These are phyloP conservation scores for Rynchops niger DNA, from an alignment of 2,113 vertebrate species.

Conservation along the genomic window DNA sequence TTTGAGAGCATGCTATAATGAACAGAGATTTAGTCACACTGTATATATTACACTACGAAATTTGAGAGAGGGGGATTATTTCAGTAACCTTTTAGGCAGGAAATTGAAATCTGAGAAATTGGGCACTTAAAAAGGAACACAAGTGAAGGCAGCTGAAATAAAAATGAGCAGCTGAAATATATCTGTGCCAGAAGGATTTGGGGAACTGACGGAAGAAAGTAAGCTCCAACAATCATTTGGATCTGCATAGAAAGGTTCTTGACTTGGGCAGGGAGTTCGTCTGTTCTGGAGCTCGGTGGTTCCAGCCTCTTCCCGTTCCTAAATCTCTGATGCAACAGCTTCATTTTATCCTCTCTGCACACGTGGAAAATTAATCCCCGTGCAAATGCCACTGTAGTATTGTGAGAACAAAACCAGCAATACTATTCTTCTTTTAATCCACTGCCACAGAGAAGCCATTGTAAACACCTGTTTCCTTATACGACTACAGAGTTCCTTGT, in stretches of 20 bases:
- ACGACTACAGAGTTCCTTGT: background rate
- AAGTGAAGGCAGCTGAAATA: background rate
- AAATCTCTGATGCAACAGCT: background rate
- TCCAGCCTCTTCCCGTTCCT: background rate
- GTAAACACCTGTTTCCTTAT: background rate
- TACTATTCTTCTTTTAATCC: background rate
- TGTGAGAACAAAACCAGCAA: conserved; percentile 37
- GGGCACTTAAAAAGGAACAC: background rate
- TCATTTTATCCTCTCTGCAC: background rate
- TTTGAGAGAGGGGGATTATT: conserved; percentile 7
- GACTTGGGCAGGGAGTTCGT: background rate
- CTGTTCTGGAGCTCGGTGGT: background rate
- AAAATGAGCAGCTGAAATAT: background rate
- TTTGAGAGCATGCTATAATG: background rate
- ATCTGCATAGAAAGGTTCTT: background rate
- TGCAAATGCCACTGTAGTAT: background rate
- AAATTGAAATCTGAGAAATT: conserved; percentile 39
- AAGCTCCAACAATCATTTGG: background rate
- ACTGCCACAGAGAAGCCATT: background rate
- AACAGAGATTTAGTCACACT: conserved; percentile 42
- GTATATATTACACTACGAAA: background rate
- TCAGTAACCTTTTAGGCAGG: conserved; percentile 9
- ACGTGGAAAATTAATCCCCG: background rate
- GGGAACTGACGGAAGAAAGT: background rate
- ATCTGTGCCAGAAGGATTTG: background rate